These are phyloP conservation scores for Himalopsyche tibetana DNA, from an alignment of 2,888 invertebrate genomes.

Conservation along the genomic window DNA sequence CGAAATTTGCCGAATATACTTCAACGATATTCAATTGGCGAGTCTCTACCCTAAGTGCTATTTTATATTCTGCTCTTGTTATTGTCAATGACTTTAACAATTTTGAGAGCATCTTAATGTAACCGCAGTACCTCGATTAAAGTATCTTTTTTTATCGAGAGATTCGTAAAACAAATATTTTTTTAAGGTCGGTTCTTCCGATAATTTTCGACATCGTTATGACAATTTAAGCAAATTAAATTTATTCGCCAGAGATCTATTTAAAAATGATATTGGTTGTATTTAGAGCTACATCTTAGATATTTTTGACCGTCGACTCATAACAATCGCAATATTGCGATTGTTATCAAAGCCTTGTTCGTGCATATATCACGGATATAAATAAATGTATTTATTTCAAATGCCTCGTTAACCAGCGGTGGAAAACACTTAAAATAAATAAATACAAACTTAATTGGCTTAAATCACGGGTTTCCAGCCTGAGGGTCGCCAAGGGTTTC, in stretches of 20 bases:
- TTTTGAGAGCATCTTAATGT: neutral
- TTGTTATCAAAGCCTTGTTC: too few relatives aligned
- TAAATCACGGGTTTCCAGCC: too few relatives aligned
- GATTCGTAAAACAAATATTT: constrained; percentile 8
- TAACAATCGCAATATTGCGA: too few relatives aligned
- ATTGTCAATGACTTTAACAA: constrained; percentile 17
- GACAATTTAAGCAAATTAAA: neutral
- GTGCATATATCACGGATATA: too few relatives aligned
- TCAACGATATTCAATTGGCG: constrained; percentile 30
- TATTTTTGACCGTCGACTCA: too few relatives aligned
- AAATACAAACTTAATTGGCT: too few relatives aligned
- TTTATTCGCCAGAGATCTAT: neutral
- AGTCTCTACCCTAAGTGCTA: neutral
- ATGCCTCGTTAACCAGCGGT: too few relatives aligned
- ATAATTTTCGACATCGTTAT: neutral
- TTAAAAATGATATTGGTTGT: neutral
- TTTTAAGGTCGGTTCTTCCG: neutral
- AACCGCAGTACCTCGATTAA: neutral
- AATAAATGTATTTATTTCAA: too few relatives aligned
- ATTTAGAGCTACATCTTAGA: too few relatives aligned
- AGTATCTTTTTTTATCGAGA: neutral
- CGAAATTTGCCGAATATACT: neutral
- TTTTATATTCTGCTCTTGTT: constrained; percentile 14
- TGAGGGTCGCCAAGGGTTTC: too few relatives aligned
- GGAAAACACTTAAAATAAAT: too few relatives aligned